Conservation (phyloP, 2,888 invertebrate species). For the Galerucella pusilla region DNA sequence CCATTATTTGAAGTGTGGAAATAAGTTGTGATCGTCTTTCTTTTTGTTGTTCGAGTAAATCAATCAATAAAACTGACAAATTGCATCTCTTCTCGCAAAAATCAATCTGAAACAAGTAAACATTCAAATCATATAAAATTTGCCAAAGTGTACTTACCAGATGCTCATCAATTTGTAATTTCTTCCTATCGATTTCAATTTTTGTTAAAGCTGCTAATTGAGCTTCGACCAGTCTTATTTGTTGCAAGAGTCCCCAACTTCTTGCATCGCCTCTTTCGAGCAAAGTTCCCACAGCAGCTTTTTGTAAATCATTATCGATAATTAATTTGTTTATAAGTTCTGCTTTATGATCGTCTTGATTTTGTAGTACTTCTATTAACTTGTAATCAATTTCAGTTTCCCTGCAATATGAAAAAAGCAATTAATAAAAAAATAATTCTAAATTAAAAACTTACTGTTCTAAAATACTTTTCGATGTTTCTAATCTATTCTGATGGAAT, state of each 20-base stretch:
- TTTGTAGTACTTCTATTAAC: slow-evolving; percentile 70
- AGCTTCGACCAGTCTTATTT: slow-evolving; percentile 77
- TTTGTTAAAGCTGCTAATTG: slow-evolving; percentile 78
- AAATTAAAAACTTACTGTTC: slow-evolving; percentile 68
- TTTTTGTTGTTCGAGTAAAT: slow-evolving; percentile 76
- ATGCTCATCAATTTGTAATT: slow-evolving; percentile 74
- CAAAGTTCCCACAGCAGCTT: slow-evolving; percentile 77
- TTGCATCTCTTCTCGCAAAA: slow-evolving; percentile 75
- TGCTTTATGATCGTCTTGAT: slow-evolving; percentile 72
- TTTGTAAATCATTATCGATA: slow-evolving; percentile 78
- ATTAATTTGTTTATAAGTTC: slow-evolving; percentile 72
- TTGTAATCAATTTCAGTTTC: slow-evolving; percentile 73
- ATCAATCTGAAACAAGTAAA: slow-evolving; percentile 67
- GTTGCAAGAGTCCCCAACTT: slow-evolving; percentile 81
- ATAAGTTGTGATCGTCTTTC: slow-evolving; percentile 74
- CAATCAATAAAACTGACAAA: slow-evolving; percentile 74
- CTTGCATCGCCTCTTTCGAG: slow-evolving; percentile 79
- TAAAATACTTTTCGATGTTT: slow-evolving; percentile 71
- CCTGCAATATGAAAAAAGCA: slow-evolving; percentile 54
- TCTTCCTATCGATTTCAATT: slow-evolving; percentile 78
- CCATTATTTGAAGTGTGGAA: slow-evolving; percentile 78
- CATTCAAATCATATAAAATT: too few relatives aligned
- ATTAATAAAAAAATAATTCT: slow-evolving; percentile 39
- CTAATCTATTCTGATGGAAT: slow-evolving; percentile 71
- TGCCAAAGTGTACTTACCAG: slow-evolving; percentile 65